phyloP scores from a whole-genome alignment of 30 jellyfish, hydroid and myxozoan genomes.

The Nemopilema nomurai region DNA sequence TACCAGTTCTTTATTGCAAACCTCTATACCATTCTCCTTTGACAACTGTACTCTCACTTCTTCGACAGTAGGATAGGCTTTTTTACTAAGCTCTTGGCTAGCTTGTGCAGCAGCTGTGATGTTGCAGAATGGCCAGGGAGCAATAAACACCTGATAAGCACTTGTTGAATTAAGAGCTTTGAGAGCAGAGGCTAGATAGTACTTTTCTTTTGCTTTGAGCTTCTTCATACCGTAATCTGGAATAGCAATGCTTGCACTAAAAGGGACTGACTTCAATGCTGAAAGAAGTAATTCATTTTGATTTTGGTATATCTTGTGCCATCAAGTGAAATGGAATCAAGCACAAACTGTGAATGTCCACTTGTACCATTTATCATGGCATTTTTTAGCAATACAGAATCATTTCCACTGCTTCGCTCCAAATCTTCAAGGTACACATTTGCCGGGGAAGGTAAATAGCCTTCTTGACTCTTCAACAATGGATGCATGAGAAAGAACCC shows the following conservation, averaged over 20 bases:
- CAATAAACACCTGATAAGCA: constrained; percentile 32
- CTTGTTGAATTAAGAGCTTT: constrained; percentile 38
- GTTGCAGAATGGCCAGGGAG: constrained; percentile 78
- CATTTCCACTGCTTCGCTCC: constrained; percentile 27
- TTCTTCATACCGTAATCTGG: constrained; percentile 46
- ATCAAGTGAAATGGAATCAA: constrained; percentile 38
- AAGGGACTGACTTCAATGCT: constrained; percentile 49
- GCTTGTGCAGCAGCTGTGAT: constrained; percentile 77
- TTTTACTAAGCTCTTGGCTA: constrained; percentile 57
- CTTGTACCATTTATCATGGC: constrained; percentile 48
- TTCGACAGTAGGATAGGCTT: constrained; percentile 77
- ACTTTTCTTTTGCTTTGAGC: constrained; percentile 27
- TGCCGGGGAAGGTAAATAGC: constrained; percentile 82
- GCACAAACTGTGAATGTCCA: constrained; percentile 47
- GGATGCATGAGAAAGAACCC: constrained; percentile 77
- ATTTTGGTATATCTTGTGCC: constrained; percentile 52
- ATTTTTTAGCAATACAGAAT: constrained; percentile 25
- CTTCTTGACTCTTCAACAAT: constrained; percentile 58
- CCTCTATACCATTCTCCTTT: background rate
- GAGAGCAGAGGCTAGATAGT: constrained; percentile 18
- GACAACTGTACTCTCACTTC: constrained; percentile 56
- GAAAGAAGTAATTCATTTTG: constrained; percentile 56
- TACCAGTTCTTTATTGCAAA: constrained; percentile 40
- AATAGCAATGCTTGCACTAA: constrained; percentile 48
- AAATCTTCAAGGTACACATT: constrained; percentile 85